Percentiles rank a stretch among this genome's conserved stretches.
Conservation (phyloP, 2,113 vertebrate genomes). For the Syrmaticus mikado region DNA sequence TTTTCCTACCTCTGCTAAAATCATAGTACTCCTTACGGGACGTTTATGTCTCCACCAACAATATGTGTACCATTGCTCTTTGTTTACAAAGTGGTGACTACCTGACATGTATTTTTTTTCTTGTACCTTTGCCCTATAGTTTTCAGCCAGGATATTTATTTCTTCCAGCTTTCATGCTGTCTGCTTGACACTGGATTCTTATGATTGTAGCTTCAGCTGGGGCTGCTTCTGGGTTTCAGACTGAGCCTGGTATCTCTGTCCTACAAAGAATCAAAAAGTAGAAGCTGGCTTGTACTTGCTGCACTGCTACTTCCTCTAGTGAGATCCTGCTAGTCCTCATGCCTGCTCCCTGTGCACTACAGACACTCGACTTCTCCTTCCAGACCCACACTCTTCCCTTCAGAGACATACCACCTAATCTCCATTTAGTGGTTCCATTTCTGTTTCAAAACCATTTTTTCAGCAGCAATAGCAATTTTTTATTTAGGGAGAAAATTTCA, state of each 20-base stretch:
- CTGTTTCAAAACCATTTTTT: not conserved
- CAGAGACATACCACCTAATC: not conserved
- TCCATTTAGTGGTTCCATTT: not conserved
- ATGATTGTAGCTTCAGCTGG: not conserved
- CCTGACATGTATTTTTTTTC: not conserved
- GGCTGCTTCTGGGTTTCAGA: not conserved
- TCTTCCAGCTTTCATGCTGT: not conserved
- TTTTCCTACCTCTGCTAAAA: not conserved
- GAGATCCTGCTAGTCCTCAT: not conserved
- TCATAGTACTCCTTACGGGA: fast-evolving
- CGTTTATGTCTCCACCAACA: not conserved
- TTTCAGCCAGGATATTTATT: not conserved
- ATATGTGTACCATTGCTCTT: not conserved
- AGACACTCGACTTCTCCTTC: not conserved
- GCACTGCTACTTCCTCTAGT: not conserved
- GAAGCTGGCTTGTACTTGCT: not conserved
- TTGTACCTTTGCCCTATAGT: not conserved
- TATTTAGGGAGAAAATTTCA: not conserved
- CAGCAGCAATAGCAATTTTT: not conserved
- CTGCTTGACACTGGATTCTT: not conserved
- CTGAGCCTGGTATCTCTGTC: not conserved
- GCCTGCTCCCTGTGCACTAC: not conserved
- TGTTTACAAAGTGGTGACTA: not conserved
- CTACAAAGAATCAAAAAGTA: not conserved
- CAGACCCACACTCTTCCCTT: not conserved